Base-by-base conservation (phyloP, 2,888 invertebrate species). In the Cristatella mucedo region DNA sequence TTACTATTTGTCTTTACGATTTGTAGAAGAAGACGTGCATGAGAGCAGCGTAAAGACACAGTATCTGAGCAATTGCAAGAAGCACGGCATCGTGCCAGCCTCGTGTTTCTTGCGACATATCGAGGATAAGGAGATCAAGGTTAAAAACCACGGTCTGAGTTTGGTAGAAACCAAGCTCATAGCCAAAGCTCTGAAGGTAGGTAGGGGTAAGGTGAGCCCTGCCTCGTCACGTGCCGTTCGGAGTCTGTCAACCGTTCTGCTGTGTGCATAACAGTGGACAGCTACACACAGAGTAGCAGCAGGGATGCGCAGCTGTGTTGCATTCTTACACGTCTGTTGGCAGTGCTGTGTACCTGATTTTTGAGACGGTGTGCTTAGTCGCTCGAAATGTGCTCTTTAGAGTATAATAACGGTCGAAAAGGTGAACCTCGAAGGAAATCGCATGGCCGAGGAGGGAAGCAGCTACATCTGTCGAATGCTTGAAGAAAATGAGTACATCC, bases 31-130 rank as follows among this genome's bases (percentile, higher is more conserved):
- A 1, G 42, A 42, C 3, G 50, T 44, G 11, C 52, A 54, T 38
- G 55, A 56, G 41, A 52, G 51, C 9, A 48, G 51, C 1, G 53
- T 53, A 11, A 41, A 49, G 22, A 44, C 49, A 3, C 46, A 52
- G 30, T 63, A 63, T 44, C 44, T 46, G 30, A 54, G 48, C 40
- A 50, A 53, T 33, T 62, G 48, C 57, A 63, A 44, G 49, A 46
- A 53, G 37, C 50, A 58, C 40, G 59, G 57, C 5, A 44, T 59
- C 3, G 57, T 59, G 5, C 61, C 61, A 2, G 53, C 56, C 16
- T 54, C 53, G 4, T 59, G 59, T 48, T 55, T 57, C 46, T 52
- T 56, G 18, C 53, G 59, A 4, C 59, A 63, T 43, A 57, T 62
- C 22, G 46, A 49, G 18, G 57, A 62, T 38, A 46, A 46, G 26